Conservation (phyloP, 2,888 invertebrate species). For the Leucozona laternaria region DNA sequence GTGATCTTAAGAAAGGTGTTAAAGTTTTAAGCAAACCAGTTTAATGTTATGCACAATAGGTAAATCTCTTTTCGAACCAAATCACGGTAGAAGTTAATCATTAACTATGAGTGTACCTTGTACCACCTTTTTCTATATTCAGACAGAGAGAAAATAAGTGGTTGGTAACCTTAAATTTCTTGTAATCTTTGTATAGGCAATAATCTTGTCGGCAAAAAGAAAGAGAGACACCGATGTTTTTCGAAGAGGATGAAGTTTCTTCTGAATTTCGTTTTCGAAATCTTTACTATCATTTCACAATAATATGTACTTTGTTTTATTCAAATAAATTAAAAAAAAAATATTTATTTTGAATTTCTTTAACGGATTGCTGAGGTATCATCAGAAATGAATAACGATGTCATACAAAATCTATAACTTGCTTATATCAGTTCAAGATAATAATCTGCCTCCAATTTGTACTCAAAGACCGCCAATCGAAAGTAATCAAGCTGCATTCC, state of each 20-base stretch:
- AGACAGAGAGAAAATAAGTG: background rate
- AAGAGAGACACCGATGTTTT: background rate
- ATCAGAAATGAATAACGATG: background rate
- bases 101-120: background rate
- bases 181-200: background rate
- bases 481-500: slow-evolving; percentile 51
- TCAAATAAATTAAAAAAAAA: no score
- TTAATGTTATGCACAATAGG: slow-evolving; percentile 11
- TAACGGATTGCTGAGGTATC: background rate
- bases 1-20: slow-evolving; percentile 11
- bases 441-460: background rate
- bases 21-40: slow-evolving; percentile 10
- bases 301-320: no score
- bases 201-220: background rate
- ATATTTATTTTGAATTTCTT: background rate
- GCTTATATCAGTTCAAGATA: background rate
- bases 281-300: no score
- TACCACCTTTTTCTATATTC: background rate
- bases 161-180: background rate
- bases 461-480: slow-evolving; percentile 29
- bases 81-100: background rate
- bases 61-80: background rate
- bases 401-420: background rate
- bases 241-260: background rate
- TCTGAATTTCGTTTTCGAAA: no score